phyloP scores from a whole-genome alignment of 1,140 invertebrate genomes.

The Cryptotermes secundus region DNA sequence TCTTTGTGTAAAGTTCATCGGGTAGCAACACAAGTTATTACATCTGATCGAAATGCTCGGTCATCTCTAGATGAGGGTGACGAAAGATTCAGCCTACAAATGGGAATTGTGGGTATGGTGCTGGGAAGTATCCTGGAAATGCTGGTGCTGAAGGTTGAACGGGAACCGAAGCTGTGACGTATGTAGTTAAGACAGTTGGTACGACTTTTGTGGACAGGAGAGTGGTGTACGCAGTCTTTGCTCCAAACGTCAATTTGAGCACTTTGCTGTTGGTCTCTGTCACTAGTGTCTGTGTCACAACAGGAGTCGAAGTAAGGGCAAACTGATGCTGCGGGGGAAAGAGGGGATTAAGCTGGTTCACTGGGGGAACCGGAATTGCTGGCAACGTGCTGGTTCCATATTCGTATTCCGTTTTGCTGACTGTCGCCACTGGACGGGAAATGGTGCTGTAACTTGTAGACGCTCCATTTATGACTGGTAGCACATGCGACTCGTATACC shows the following conservation, averaged over 20 bases:
- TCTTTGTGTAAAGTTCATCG: too few species aligned
- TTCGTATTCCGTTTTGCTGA: slow-evolving; percentile 68
- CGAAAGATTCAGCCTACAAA: slow-evolving; percentile 63
- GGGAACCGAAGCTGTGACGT: slow-evolving; percentile 74
- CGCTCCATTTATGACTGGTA: slow-evolving; percentile 72
- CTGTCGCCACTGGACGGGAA: slow-evolving; percentile 69
- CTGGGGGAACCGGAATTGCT: slow-evolving; percentile 48
- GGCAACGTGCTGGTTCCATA: slow-evolving; percentile 69
- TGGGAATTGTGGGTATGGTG: slow-evolving; percentile 67
- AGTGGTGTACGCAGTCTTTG: slow-evolving; percentile 84
- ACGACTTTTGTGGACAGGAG: slow-evolving; percentile 81
- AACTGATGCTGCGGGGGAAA: slow-evolving; percentile 62
- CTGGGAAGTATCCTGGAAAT: slow-evolving; percentile 72
- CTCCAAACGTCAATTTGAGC: slow-evolving; percentile 82
- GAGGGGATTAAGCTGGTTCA: slow-evolving; percentile 52
- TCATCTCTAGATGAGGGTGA: background rate
- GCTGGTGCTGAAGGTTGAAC: slow-evolving; percentile 65
- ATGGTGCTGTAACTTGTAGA: slow-evolving; percentile 74
- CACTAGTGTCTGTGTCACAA: slow-evolving; percentile 75
- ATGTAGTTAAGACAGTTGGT: slow-evolving; percentile 78
- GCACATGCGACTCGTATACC: slow-evolving; percentile 75
- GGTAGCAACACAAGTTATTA: too few species aligned
- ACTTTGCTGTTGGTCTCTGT: slow-evolving; percentile 80
- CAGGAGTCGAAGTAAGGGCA: slow-evolving; percentile 75
- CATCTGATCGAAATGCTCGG: background rate